Percentiles rank a stretch among this genome's conserved stretches.
phyloP scores from a whole-genome alignment of 2,888 invertebrate species.

The Phyllotreta striolata region DNA sequence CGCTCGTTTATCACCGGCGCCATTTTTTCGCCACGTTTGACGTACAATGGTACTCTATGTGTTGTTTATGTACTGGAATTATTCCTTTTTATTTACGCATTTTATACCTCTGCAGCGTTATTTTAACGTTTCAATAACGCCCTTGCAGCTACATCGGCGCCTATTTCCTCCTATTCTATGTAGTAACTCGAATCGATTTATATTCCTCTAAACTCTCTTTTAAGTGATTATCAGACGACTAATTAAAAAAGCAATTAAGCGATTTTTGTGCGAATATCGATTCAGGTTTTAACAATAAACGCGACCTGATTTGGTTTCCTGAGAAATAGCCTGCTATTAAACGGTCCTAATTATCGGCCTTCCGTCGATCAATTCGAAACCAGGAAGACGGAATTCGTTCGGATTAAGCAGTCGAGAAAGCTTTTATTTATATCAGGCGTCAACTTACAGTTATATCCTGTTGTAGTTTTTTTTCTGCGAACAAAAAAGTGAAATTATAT shows the following conservation, averaged over 20 bases:
- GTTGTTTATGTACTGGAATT: neutral
- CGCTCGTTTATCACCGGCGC: constrained; percentile 3
- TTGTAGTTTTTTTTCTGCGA: neutral
- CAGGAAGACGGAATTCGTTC: constrained; percentile 45
- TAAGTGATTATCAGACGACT: constrained; percentile 14
- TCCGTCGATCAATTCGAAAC: constrained; percentile 36
- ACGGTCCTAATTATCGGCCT: constrained; percentile 39
- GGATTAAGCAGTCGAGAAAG: constrained; percentile 45
- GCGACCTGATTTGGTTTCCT: constrained; percentile 33
- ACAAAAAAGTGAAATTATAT: neutral
- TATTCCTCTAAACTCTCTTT: too few relatives aligned
- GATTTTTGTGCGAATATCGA: constrained; percentile 25
- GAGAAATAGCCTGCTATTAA: constrained; percentile 41
- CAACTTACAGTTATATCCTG: constrained; percentile 36
- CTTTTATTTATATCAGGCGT: constrained; percentile 36
- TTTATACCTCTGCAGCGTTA: too few relatives aligned
- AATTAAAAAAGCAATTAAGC: constrained; percentile 18
- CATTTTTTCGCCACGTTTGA: constrained; percentile 6
- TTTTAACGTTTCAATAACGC: too few relatives aligned
- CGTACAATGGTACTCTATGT: neutral
- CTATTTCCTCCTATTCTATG: too few relatives aligned
- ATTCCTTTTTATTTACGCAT: constrained; percentile 1
- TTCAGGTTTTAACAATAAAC: constrained; percentile 27
- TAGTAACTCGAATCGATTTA: too few relatives aligned
- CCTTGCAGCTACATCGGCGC: too few relatives aligned